Evolutionary conservation across 2,797 vertebrate genomes (phyloP).

Genomic region (Calcarius lapponicus): DNA sequence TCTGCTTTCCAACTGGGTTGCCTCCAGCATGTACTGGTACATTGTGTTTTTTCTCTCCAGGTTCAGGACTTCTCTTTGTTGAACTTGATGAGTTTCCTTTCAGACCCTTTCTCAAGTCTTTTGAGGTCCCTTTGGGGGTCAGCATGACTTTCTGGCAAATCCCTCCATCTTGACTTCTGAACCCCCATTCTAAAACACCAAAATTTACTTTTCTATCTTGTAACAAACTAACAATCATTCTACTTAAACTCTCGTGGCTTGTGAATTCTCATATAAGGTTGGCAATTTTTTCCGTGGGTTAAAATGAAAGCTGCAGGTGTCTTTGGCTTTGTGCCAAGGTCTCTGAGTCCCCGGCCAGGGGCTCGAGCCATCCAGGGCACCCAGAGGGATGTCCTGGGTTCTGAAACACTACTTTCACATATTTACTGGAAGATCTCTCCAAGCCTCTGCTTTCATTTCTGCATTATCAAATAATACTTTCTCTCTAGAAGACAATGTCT

Average conservation of each 20-base stretch:
- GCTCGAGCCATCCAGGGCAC: no score
- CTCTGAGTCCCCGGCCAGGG: no score
- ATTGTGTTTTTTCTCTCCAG: neutral
- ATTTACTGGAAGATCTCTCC: neutral
- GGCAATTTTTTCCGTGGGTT: no score
- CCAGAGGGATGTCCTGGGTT: no score
- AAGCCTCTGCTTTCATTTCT: neutral
- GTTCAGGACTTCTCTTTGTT: neutral
- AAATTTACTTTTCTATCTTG: no score
- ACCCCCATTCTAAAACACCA: no score
- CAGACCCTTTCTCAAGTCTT: neutral
- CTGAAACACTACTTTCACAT: neutral
- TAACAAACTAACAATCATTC: no score
- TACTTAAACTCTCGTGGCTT: no score
- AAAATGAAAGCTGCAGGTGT: no score
- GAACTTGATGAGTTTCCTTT: neutral
- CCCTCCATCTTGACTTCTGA: no score
- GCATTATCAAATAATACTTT: neutral
- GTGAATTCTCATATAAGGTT: no score
- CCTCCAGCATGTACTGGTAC: neutral
- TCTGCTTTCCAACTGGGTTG: neutral
- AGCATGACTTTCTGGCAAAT: fast-evolving
- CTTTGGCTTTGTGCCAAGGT: no score
- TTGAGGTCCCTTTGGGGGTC: neutral
- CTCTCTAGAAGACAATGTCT: neutral